Evolutionary conservation across 2,888 invertebrate species (phyloP), one percentile per base, ranked within the genome.

Genomic region (Endotricha flammealis): DNA sequence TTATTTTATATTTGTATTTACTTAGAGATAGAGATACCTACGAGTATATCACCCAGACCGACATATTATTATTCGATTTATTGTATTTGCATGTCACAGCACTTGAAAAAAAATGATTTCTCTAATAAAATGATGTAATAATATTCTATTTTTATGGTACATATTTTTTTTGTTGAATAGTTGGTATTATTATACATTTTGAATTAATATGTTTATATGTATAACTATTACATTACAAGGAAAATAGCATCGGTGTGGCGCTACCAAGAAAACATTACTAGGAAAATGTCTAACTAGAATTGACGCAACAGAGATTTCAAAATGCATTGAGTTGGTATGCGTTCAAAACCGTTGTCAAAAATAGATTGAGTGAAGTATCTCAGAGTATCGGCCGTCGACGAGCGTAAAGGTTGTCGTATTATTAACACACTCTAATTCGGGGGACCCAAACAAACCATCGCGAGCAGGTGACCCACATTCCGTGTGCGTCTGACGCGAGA

Each of bases 401-500:
- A 54, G 64, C 53, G 54, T 70, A 79, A 79, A 80, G 79, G 78
- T 80, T 80, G 72, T 67, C 71, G 68, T 80, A 83, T 76, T 79
- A 81, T 77, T 80, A 79, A 71, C 77, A 68, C 70, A 69, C 71
- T 76, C 77, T 82, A 83, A 82, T 79, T 81, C 70, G 69, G 72
- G 55, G 79, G 79, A 81, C 81, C 85, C 83, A 85, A 85, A 85
- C 85, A 85, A 82, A 85, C 78, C 81, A 82, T 81, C 69, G 70
- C 67, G 69, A 79, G 67, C 76, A 70, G 69, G 70, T 77, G 83
- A 80, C 82, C 83, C 76, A 83, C 68, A 80, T 85, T 64, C 72
- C 69, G 62, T 48, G 56, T 62, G 57, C 70, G 79, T 77, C 76
- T 76, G 70, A 67, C 64, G 53, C 63, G 60, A 71, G 70, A 64